Evolutionary conservation across 2,888 invertebrate genomes (phyloP).

Genomic region (Trypoxylon attenuatum): DNA sequence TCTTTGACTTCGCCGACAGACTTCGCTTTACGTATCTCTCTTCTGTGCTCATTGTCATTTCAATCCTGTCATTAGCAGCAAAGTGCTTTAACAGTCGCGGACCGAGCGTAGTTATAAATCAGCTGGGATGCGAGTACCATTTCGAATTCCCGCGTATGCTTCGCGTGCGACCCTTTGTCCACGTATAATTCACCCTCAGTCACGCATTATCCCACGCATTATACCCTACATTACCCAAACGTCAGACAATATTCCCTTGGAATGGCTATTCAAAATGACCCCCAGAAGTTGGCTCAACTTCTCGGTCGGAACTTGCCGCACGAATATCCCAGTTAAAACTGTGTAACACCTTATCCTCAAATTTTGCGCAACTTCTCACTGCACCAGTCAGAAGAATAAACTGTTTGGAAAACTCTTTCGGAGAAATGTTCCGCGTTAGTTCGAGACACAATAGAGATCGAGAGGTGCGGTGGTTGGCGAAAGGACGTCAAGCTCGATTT

Average conservation of each 20-base stretch:
- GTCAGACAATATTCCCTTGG: slow-evolving; percentile 46
- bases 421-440: too few relatives aligned
- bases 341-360: not conserved
- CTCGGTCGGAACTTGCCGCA: not conserved
- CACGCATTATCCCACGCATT: slow-evolving; percentile 52
- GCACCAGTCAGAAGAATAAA: too few relatives aligned
- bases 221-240: slow-evolving; percentile 52
- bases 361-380: too few relatives aligned
- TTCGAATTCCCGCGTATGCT: slow-evolving; percentile 49
- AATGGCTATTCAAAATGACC: not conserved
- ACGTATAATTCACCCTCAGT: slow-evolving; percentile 56
- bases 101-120: slow-evolving; percentile 42
- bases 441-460: too few relatives aligned
- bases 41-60: slow-evolving; percentile 45
- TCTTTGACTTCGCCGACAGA: too few relatives aligned
- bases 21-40: too few relatives aligned
- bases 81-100: slow-evolving; percentile 26
- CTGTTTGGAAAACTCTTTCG: too few relatives aligned
- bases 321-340: too few relatives aligned
- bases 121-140: slow-evolving; percentile 50
- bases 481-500: too few relatives aligned
- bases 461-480: too few relatives aligned
- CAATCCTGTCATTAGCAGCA: slow-evolving; percentile 45
- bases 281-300: not conserved
- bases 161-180: slow-evolving; percentile 46